Base-by-base conservation (phyloP, 2,113 vertebrate species). In the Atrichornis clamosus region DNA sequence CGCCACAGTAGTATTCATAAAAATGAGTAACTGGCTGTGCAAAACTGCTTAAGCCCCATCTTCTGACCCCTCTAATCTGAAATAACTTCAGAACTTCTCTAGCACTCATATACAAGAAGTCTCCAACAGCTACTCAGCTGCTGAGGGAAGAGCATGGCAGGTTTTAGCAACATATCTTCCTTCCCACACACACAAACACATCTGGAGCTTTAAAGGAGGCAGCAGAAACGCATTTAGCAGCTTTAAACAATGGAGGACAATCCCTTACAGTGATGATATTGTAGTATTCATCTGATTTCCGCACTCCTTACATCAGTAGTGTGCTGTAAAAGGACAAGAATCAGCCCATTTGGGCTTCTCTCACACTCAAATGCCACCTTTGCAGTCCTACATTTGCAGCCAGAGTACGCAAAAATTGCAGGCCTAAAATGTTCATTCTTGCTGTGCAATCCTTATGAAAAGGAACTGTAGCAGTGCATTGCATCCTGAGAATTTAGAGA, bases 161-260 rank as follows among this genome's bases (percentile, higher is more conserved):
- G 78, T 94, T 95, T 82, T 26, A 89, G 70, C 58, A 83, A 46
- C 27, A 1, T 13, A 50, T 17, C 78, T 69, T 89, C 44, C 77
- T 82, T 95, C 63, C 60, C 27, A 60, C 63, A 74, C 63, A 74
- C 46, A 86, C 46, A 86, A 95, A 93, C 46, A 53, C 74, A 79
- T 79, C 59, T 83, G 62, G 65, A 62, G 28, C 84, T 95, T 91
- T 87, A 91, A 96, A 96, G 46, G 12, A 88, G 8, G 30, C 42
- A 93, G 63, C 62, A 90, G 63, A 89, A 85, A 62, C 26, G 82
- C 33, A 73, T 85, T 53, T 26, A 35, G 75, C 27, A 84, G 75
- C 75, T 88, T 80, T 37, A 83, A 95, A 87, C 30, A 89, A 73
- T 10, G 82, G 33, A 67, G 63, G 27, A 83, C 85, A 89, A 87